Evolutionary conservation across 2,888 invertebrate species (phyloP).

Genomic region (Gymnosoma rotundatum): DNA sequence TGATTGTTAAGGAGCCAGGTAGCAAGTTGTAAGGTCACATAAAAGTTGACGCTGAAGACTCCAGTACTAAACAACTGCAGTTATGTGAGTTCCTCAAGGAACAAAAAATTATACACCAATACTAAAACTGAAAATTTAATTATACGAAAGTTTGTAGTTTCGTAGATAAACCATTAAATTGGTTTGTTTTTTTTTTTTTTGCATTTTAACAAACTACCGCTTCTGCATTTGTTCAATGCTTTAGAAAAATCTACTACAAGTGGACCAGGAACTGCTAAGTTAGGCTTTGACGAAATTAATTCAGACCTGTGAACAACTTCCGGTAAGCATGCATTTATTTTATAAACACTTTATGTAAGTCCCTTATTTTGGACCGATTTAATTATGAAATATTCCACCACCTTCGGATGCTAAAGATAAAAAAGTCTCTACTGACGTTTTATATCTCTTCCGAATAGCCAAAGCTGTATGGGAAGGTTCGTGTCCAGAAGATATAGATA

Average conservation of each 20-base stretch:
- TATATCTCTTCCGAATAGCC: slow-evolving; percentile 7
- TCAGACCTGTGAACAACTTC: slow-evolving; percentile 15
- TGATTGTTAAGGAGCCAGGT: slow-evolving; percentile 34
- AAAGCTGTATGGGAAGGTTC: slow-evolving; percentile 28
- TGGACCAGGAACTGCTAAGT: slow-evolving; percentile 14
- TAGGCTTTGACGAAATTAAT: slow-evolving; percentile 8
- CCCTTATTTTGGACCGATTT: slow-evolving; percentile 3
- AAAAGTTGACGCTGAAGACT: slow-evolving; percentile 23
- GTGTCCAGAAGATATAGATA: slow-evolving; percentile 32
- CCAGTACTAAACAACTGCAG: no score
- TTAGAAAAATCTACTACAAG: slow-evolving; percentile 20
- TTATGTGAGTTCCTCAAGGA: no score
- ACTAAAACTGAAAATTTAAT: slow-evolving; percentile 27
- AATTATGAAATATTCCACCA: slow-evolving; percentile 1
- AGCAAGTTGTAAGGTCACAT: slow-evolving; percentile 15
- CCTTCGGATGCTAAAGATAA: not conserved
- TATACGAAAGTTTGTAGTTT: slow-evolving; percentile 23
- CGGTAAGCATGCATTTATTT: not conserved
- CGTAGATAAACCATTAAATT: slow-evolving; percentile 26
- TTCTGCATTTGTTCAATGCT: slow-evolving; percentile 28
- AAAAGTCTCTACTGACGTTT: no score
- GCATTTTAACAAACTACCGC: slow-evolving; percentile 12
- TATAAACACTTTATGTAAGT: not conserved
- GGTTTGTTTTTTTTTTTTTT: slow-evolving; percentile 37
- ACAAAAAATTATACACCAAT: slow-evolving; percentile 2